Evolutionary conservation across 1,140 invertebrate genomes (phyloP), one percentile per base, ranked within the genome.

Genomic region (Oncopeltus fasciatus): DNA sequence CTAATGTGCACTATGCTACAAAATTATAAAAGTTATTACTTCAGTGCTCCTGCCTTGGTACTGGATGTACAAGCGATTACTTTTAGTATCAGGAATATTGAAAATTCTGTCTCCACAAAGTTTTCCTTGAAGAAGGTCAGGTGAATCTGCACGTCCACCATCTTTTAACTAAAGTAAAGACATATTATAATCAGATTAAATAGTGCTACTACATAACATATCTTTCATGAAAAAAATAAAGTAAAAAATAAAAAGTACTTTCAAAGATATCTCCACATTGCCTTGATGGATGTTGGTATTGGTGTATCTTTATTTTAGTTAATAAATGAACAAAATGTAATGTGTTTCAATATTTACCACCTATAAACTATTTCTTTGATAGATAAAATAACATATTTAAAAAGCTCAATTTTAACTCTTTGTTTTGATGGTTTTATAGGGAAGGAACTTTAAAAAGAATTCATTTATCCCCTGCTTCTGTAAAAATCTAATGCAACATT

Each of bases 121-220:
- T 72, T 86, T 87, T 49, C 87, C 86, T 24, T 71, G 69, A 0
- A 82, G 86, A 26, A 94, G 70, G 29, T 86, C 73, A 3, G 90
- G 88, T 0, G 90, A 90, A 38, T 81, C 77, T 0, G 71, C 60
- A 21, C 76, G 78, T 49, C 74, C 77, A 4, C 91, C 91, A 76
- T 94, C 92, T 70, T 81, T 78, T 24, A 91, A 67, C 79, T 86
- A 63, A 14, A 75, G 70, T 67, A 68, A 67, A n/a, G n/a, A n/a
- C n/a, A n/a, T n/a, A 67, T 60, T 46, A 67, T 64, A 49, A n/a
- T 49, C 67, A 31, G 29, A 62, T 49, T 59, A 27, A 57, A 24
- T 56, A 56, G 21, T 27, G n/a, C n/a, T 21, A 14, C 21, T n/a
- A 56, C 21, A n/a, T 1, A 24, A 5, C 21, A 56, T 24, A 53